phyloP scores from a whole-genome alignment of 1,140 invertebrate species.

The Wiebesia pumilae region DNA sequence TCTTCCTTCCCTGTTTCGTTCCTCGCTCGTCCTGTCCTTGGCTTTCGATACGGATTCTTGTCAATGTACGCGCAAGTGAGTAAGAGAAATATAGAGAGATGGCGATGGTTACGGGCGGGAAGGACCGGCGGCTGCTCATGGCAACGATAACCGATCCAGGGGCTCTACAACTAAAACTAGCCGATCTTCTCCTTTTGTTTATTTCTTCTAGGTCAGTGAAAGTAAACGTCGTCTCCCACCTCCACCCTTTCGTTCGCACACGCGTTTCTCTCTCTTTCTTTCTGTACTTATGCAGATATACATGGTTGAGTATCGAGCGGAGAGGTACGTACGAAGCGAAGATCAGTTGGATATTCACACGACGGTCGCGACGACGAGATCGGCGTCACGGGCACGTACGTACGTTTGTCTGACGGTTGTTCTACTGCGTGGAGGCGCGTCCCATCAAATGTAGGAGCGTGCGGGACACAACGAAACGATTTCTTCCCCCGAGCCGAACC shows the following conservation, averaged over 20 bases:
- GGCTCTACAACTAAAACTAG: not conserved
- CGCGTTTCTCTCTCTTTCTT: not conserved
- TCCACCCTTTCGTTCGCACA: not conserved
- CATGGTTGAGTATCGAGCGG: not conserved
- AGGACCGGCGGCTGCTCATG: not conserved
- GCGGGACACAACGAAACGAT: constrained; percentile 15
- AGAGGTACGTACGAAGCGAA: too few species aligned
- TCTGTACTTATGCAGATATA: not conserved
- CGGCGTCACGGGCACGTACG: not conserved
- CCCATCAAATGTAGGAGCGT: not conserved
- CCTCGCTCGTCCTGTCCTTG: not conserved
- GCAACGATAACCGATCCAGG: not conserved
- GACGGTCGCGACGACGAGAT: not conserved
- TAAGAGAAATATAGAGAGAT: not conserved
- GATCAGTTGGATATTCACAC: not conserved
- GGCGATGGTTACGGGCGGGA: not conserved
- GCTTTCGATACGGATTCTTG: not conserved
- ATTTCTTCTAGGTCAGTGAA: not conserved
- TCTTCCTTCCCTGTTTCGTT: constrained; percentile 27
- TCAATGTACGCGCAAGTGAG: not conserved
- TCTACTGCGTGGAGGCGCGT: not conserved
- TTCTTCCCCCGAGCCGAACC: constrained; percentile 63
- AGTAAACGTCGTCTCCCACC: not conserved
- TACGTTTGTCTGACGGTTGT: constrained; percentile 1
- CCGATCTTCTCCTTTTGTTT: not conserved